These are phyloP conservation scores for Sebastes kiyomatsui DNA, from an alignment of 2,797 vertebrate genomes.

Conservation along the genomic window DNA sequence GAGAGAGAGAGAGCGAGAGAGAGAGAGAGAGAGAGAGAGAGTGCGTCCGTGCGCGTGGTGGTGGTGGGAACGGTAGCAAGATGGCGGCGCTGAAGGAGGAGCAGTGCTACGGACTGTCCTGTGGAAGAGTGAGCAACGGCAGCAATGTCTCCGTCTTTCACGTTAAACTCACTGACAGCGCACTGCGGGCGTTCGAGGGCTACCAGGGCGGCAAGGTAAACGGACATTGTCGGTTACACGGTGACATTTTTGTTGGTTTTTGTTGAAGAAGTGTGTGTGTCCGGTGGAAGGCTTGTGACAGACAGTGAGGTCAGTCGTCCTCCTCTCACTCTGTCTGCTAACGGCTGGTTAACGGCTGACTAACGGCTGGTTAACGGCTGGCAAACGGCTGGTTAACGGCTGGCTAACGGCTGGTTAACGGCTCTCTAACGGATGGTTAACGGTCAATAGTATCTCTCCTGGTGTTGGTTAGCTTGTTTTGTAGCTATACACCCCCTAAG, in stretches of 20 bases:
- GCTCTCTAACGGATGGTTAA: not conserved
- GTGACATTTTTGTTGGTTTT: conserved; percentile 31
- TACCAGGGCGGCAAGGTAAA: conserved; percentile 91
- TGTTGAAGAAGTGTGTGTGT: conserved; percentile 24
- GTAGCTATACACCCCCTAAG: conserved; percentile 19
- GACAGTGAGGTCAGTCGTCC: conserved; percentile 60
- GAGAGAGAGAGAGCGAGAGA: fast-evolving
- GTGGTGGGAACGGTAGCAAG: conserved; percentile 90
- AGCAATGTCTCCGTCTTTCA: conserved; percentile 94
- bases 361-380: not conserved
- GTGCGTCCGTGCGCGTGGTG: conserved; percentile 71
- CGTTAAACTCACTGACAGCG: conserved; percentile 97
- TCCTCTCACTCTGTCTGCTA: conserved; percentile 11
- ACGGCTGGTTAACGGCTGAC: not conserved
- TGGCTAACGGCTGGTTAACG: no score
- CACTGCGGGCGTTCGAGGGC: conserved; percentile 91
- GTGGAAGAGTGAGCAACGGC: conserved; percentile 93
- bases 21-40: not conserved
- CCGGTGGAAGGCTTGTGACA: conserved; percentile 61
- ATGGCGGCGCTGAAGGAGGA: conserved; percentile 99
- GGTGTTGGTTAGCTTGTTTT: not conserved
- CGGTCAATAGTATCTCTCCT: not conserved
- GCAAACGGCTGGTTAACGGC: no score
- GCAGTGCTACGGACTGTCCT: conserved; percentile 96
- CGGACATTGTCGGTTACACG: conserved; percentile 20